Evolutionary conservation across 2,797 vertebrate genomes (phyloP), one percentile per base, ranked within the genome.

Genomic region (Onychomys leucogaster): DNA sequence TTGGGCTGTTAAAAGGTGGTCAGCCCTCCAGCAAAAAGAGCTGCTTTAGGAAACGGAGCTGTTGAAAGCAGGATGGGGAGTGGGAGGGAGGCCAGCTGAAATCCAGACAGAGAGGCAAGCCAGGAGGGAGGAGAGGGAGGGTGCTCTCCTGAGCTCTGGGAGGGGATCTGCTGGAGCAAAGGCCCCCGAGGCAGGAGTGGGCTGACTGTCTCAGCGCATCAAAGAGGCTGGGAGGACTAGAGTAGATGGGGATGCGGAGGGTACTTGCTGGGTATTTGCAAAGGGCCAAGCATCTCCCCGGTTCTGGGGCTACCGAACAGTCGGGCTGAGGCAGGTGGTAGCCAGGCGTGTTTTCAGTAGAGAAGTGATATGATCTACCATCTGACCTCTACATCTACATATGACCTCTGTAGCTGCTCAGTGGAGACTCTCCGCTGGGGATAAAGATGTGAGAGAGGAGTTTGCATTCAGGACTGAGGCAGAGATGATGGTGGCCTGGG

Each of bases 391-490:
- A 4, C 0, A 16, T 61, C 55, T 46, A 37, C 43, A 19, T 1
- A 34, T 43, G 55, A 61, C 6, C 52, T 49, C 19, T 34, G 25
- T 3, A 27, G 67, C 32, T 2, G 3, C 61, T 8, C 41, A 61
- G 25, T 41, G 57, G 61, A 86, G 83, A 82, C 17, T 7, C 32
- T 41, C 46, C 11, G 0, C 10, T 46, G 0, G 23, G 71, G 69
- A 65, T 19, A 59, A 83, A 25, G 49, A 32, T 27, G 32, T 57
- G 41, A 73, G 14, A 3, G 0, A 43, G 52, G 81, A 32, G n/a
- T 2, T 6, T 27, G 43, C 61, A 29, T 57, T 0, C 27, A 10
- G 2, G 19, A 21, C 0, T 5, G 19, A 52, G 27, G 43, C 27
- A 27, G 14, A 43, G 88, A 29, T 6, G 25, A 14, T 13, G 14